Base-by-base conservation (phyloP, 2,797 vertebrate genomes). In the Acropternis orthonyx region DNA sequence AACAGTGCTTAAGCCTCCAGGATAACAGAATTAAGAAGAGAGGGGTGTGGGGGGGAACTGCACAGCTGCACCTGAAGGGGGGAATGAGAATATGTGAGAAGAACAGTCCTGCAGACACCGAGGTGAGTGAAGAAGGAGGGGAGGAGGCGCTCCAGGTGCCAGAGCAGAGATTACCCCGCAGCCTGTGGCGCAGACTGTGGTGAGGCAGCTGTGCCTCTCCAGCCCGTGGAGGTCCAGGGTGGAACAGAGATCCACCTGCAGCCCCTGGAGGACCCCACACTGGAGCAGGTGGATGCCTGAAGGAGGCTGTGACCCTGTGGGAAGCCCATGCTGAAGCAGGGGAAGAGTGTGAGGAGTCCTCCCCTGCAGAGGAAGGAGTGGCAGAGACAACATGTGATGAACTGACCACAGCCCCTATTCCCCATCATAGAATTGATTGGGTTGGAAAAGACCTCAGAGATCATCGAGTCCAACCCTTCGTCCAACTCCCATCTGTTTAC, bases 1-100 rank as follows among this genome's bases (percentile, higher is more conserved):
- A 18, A n/a, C n/a, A 66, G 30, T 19, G 21, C 20, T 22, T 62
- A 30, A 0, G 0, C 20, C 54, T 80, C n/a, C 13, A 23, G 17
- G n/a, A 48, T 21, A 55, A 34, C 8, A 18, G 13, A 51, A 30
- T 46, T 37, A 36, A 76, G 52, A 74, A n/a, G n/a, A n/a, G n/a
- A 72, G 24, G 14, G 41, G 41, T 7, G 41, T 14, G 41, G 13
- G 13, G 41, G 41, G 41, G 41, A 27, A 1, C 10, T 17, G 24
- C n/a, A 46, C 41, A 72, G 61, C 21, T 28, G 28, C 12, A 55
- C 26, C 28, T 30, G 30, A 52, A 52, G 10, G 39, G 9, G 12
- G 22, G 24, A 41, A 14, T 36, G 22, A 75, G 30, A 81, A 55
- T 39, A 32, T 14, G 22, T n/a, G 48, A 88, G 62, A 43, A 10